phyloP scores from a whole-genome alignment of 2,888 invertebrate genomes.

The Heliconius ethilla region DNA sequence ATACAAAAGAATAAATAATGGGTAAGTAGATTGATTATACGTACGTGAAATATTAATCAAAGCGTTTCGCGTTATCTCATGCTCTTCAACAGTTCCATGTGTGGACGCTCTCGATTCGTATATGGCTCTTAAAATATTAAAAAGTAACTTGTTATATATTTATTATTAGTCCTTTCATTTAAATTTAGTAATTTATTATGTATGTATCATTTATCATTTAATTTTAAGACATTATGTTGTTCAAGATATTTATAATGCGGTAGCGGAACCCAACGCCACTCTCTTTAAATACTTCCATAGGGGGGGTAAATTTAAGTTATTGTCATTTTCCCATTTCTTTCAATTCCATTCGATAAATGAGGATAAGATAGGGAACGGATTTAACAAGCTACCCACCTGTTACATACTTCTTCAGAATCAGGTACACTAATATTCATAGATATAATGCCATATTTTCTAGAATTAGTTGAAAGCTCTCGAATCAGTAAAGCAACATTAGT shows the following conservation, averaged over 20 bases:
- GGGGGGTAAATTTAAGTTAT: no score
- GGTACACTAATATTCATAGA: slow-evolving; percentile 66
- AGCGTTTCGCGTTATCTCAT: slow-evolving; percentile 47
- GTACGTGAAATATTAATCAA: slow-evolving; percentile 54
- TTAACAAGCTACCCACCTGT: slow-evolving; percentile 53
- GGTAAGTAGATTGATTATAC: background rate
- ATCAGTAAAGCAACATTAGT: slow-evolving; percentile 57
- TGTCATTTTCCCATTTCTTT: no score
- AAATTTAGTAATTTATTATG: background rate
- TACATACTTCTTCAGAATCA: slow-evolving; percentile 69
- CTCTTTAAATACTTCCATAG: no score
- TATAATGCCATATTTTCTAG: slow-evolving; percentile 56
- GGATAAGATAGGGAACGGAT: no score
- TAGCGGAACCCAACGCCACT: background rate
- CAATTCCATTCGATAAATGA: no score
- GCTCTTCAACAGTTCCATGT: slow-evolving; percentile 38
- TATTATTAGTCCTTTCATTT: background rate
- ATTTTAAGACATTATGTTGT: no score
- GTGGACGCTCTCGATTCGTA: slow-evolving; percentile 50
- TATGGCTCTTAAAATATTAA: slow-evolving; percentile 55
- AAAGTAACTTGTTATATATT: background rate
- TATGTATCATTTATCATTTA: no score
- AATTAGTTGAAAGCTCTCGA: slow-evolving; percentile 55
- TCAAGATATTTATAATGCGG: background rate
- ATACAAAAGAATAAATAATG: background rate